phyloP scores from a whole-genome alignment of 2,888 invertebrate species.

The Eustalomyia histrio region DNA sequence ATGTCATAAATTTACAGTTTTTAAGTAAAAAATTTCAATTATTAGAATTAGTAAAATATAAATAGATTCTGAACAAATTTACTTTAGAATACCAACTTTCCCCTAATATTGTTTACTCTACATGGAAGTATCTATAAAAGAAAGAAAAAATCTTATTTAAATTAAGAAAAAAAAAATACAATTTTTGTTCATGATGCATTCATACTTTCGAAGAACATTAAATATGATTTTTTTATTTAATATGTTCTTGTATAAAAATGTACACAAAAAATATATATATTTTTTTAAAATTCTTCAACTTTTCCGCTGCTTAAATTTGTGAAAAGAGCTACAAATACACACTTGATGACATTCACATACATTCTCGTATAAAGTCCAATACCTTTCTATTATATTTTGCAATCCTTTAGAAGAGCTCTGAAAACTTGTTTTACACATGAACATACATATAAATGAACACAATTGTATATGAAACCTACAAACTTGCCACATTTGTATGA shows the following conservation, averaged over 20 bases:
- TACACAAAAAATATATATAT: constrained; percentile 23
- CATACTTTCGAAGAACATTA: neutral
- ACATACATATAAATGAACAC: neutral
- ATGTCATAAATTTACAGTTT: too few relatives aligned
- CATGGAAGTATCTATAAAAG: too few relatives aligned
- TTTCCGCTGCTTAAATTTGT: constrained; percentile 51
- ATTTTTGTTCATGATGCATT: too few relatives aligned
- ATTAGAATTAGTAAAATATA: too few relatives aligned
- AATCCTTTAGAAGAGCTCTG: constrained; percentile 9
- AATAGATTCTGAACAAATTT: too few relatives aligned
- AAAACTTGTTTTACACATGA: too few relatives aligned
- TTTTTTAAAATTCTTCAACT: constrained; percentile 53
- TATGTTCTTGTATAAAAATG: neutral
- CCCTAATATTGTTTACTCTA: too few relatives aligned
- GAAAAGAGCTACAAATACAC: constrained; percentile 48
- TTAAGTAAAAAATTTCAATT: too few relatives aligned
- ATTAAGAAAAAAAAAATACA: too few relatives aligned
- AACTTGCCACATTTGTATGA: neutral
- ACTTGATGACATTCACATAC: constrained; percentile 1
- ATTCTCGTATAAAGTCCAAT: constrained; percentile 14
- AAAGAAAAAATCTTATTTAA: too few relatives aligned
- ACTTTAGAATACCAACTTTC: too few relatives aligned
- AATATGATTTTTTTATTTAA: too few relatives aligned
- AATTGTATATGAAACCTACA: constrained; percentile 16
- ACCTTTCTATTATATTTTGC: constrained; percentile 19